phyloP scores from a whole-genome alignment of 2,113 vertebrate species.

The Natator depressus region DNA sequence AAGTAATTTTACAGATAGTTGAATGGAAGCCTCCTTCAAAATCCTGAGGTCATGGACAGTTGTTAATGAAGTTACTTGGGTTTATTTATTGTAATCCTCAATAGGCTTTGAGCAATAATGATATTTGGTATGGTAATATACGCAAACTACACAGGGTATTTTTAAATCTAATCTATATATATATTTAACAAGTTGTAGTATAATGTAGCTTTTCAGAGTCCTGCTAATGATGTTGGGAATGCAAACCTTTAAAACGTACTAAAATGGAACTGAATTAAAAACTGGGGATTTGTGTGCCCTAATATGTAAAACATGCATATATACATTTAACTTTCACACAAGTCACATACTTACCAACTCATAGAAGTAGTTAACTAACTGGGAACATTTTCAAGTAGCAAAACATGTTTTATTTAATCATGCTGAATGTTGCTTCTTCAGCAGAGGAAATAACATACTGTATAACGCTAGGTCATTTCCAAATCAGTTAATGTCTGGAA shows the following conservation, averaged over 20 bases:
- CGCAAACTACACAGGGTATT: accelerated
- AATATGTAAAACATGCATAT: not conserved
- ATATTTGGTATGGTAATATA: not conserved
- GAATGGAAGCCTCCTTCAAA: not conserved
- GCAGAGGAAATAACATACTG: too few relatives aligned
- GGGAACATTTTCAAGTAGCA: not conserved
- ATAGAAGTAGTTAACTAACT: not conserved
- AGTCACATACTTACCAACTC: accelerated
- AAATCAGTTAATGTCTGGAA: not conserved
- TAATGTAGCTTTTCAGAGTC: not conserved
- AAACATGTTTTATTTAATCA: accelerated
- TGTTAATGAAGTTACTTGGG: not conserved
- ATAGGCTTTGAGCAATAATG: not conserved
- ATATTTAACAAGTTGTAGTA: not conserved
- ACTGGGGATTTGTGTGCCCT: not conserved
- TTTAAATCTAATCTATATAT: not conserved
- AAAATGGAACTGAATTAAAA: not conserved
- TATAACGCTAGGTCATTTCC: not conserved
- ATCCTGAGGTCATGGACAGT: not conserved
- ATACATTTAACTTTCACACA: not conserved
- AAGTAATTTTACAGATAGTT: not conserved
- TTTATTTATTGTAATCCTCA: not conserved
- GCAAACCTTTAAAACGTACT: not conserved
- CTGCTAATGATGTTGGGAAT: not conserved
- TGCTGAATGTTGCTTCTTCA: not conserved